These are phyloP conservation scores for Drosophila varians DNA, from an alignment of 1,140 invertebrate species.

Conservation along the genomic window DNA sequence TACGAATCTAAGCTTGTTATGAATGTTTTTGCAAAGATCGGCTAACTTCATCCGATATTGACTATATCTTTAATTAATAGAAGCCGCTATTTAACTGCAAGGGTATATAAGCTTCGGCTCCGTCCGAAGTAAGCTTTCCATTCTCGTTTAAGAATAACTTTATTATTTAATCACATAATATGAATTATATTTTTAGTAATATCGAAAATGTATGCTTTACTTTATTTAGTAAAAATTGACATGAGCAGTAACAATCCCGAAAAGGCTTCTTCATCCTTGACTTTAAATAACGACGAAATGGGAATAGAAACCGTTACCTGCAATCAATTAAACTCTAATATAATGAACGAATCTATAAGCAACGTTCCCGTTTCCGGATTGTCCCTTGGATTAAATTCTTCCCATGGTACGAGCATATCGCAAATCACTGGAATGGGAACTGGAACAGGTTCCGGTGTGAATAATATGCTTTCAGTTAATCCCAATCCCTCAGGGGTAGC, in stretches of 20 bases:
- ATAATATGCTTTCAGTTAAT: constrained; percentile 84
- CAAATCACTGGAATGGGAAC: neutral
- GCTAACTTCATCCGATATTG: no score
- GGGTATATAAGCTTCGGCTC: no score
- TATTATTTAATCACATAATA: neutral
- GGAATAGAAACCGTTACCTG: constrained; percentile 21
- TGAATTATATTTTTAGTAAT: neutral
- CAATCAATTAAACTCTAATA: constrained; percentile 42
- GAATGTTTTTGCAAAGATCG: no score
- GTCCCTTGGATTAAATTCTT: constrained; percentile 17
- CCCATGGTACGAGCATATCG: constrained; percentile 1
- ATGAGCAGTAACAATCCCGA: constrained; percentile 29
- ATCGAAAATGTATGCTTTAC: neutral
- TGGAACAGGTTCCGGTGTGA: constrained; percentile 6
- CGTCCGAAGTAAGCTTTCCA: no score
- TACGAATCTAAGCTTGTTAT: no score
- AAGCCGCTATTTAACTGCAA: no score
- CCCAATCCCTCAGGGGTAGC: constrained; percentile 68
- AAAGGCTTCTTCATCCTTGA: constrained; percentile 12
- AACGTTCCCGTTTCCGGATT: constrained; percentile 17
- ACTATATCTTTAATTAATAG: no score
- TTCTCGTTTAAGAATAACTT: no score
- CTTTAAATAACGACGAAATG: constrained; percentile 47
- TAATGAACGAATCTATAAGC: constrained; percentile 36
- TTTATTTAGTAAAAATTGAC: constrained; percentile 59